Evolutionary conservation across 2,113 vertebrate species (phyloP), one percentile per base, ranked within the genome.

Genomic region (Naja naja): DNA sequence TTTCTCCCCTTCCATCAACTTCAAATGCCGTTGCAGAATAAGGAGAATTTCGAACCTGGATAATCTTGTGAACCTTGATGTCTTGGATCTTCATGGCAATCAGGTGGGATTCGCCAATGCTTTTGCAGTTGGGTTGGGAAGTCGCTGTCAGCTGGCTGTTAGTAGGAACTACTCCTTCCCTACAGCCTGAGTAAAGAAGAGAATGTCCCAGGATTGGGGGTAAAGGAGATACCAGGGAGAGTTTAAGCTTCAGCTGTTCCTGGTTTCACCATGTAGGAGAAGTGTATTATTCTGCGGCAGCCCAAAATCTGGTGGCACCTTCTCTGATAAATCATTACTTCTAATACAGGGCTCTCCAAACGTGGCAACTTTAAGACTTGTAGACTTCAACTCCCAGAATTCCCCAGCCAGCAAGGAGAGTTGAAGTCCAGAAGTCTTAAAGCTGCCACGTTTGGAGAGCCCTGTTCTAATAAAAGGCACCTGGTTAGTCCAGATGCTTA

Each of bases 81-180:
- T 99, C 86, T 97, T 99, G 97, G 99, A 99, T 95, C 98, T 99
- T 81, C 99, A 99, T 95, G 98, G 98, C 95, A 99, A 99, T 97
- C 98, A 99, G 99, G 99, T 99, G 98, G 90, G 10, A n/a, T 95
- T 30, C 1, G 85, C 2, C 20, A 22, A 11, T 54, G 16, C 49
- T 39, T 88, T 89, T 12, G 53, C 87, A 23, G 53, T 20, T 56
- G n/a, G 34, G 10, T 20, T 43, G 34, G 54, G 27, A 22, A 3
- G 10, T 25, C 43, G 34, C 20, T 23, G 9, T 81, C n/a, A 20
- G 16, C 34, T 39, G n/a, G 69, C 69, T 8, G 16, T 74, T 81
- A 43, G 34, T 39, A 81, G 74, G 74, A 18, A 3, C 18, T 81
- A 81, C 74, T 74, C 2, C n/a, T 34, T 20, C 69, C 69, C n/a